phyloP scores from a whole-genome alignment of 2,888 invertebrate genomes.

The Lottia scabra region DNA sequence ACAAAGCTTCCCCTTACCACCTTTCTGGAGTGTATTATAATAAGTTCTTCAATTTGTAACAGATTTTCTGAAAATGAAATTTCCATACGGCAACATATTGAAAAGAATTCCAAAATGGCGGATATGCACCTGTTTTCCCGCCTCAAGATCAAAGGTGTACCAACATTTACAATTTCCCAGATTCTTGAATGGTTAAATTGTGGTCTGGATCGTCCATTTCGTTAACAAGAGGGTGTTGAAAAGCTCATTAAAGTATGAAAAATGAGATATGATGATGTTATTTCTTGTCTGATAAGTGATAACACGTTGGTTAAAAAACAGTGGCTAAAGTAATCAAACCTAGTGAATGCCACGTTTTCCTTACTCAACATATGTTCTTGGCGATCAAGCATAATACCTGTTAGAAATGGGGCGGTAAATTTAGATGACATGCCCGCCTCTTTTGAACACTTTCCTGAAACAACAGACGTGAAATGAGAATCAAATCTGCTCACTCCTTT shows the following conservation, averaged over 20 bases:
- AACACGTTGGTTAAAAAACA: background rate
- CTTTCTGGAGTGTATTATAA: too few species aligned
- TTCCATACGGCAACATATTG: background rate
- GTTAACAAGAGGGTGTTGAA: conserved; percentile 1
- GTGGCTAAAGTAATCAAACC: background rate
- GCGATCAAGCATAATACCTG: conserved; percentile 17
- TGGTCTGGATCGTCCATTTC: background rate
- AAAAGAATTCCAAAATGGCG: conserved; percentile 3
- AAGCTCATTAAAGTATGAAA: background rate
- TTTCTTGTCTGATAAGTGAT: conserved; percentile 1
- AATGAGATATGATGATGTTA: conserved; percentile 6
- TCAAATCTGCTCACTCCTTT: background rate
- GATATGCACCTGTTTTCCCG: background rate
- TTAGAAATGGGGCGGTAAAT: conserved; percentile 16
- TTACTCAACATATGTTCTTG: conserved; percentile 20
- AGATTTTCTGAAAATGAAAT: background rate
- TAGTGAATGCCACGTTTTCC: background rate
- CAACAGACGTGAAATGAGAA: background rate
- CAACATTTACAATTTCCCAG: background rate
- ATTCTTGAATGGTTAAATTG: background rate
- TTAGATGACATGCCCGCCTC: conserved; percentile 15
- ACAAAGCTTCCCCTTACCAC: too few species aligned
- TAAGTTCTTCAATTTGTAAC: background rate
- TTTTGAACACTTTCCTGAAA: background rate
- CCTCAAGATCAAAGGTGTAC: background rate